Evolutionary conservation across 2,888 invertebrate genomes (phyloP), one percentile per base, ranked within the genome.

Genomic region (Drosophila antonietae): DNA sequence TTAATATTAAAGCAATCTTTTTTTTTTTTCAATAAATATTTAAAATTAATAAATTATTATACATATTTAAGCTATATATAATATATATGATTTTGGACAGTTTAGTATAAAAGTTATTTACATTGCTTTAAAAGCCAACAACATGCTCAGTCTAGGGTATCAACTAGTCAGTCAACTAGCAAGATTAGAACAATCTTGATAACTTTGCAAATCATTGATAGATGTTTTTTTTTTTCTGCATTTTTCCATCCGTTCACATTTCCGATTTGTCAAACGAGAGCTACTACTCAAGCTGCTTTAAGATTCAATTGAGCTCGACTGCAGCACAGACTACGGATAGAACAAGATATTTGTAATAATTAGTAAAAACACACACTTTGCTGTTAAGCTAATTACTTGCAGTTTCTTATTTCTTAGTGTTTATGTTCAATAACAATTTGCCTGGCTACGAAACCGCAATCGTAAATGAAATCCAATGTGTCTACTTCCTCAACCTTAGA

Each of bases 401-500:
- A 8, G 20, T 51, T 5, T n/a, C 9, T 60, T 33, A 39, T 15
- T 23, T 56, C 2, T 39, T n/a, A 41, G 44, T 60, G 51, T 43
- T 63, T 61, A 55, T 74, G 41, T 56, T 59, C 63, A 65, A 72
- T 68, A 65, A 53, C 56, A 63, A 66, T 60, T 73, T 43, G 61
- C 52, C 49, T 53, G 52, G 37, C 49, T 41, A 33, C 0, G 28
- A 49, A 51, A 69, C 76, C 77, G 73, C 76, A 77, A 60, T 46
- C 57, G 62, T 56, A 58, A 62, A 62, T 67, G 68, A 53, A 77
- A 78, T 74, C 44, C 59, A 74, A 77, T 78, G 63, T 67, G 60
- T 47, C 41, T 43, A 84, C 81, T 82, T 82, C 81, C 84, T 81
- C 61, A 63, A 75, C 52, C 51, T 53, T 41, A 51, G 35, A 52